Base-by-base conservation (phyloP, 2,888 invertebrate genomes). In the Pseudococcus longispinus region DNA sequence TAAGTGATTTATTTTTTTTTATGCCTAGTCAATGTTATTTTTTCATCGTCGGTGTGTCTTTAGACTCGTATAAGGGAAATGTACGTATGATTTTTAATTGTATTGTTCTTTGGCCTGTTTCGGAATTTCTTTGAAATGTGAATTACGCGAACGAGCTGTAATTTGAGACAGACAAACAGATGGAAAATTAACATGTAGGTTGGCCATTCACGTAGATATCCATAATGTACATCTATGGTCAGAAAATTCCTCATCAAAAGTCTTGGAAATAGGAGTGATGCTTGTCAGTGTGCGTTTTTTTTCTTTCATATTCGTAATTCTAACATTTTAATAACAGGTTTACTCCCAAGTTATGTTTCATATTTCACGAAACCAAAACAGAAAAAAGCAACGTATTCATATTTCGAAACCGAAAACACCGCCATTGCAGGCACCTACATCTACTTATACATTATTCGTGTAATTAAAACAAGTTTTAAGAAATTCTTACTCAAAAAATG, bases 381-480 rank as follows among this genome's bases (percentile, higher is more conserved):
- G 8, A 80, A 20, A 42, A 80, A 9, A 5, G 29, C 70, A 29
- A 0, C 29, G 29, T 9, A 23, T 60, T 60, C 23, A 2, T 60
- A 60, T 60, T 60, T 60, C 23, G 60, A 60, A 60, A 60, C 60
- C 3, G 23, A 60, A 60, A 60, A 23, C 55, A 8, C 60, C 60
- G 23, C 60, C 55, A 9, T 55, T 0, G 60, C 23, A n/a, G 1
- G 55, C 4, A 1, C 18, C 55, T 18, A n/a, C 5, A 55, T 15
- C 13, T 46, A 46, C 9, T 8, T 46, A n/a, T 42, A 80, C 77
- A 80, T 80, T 20, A 42, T 80, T 37, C 18, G 42, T 80, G 77
- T 80, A 42, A 80, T 80, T 80, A 80, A 80, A 80, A 80, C 77
- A 11, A 80, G 77, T 80, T 80, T 42, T 20, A 9, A 60, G 9